A percentile compares a stretch with the other conserved stretches of the same genome.
Evolutionary conservation across 2,888 invertebrate genomes (phyloP).

Genomic region (Heliconius hortense): DNA sequence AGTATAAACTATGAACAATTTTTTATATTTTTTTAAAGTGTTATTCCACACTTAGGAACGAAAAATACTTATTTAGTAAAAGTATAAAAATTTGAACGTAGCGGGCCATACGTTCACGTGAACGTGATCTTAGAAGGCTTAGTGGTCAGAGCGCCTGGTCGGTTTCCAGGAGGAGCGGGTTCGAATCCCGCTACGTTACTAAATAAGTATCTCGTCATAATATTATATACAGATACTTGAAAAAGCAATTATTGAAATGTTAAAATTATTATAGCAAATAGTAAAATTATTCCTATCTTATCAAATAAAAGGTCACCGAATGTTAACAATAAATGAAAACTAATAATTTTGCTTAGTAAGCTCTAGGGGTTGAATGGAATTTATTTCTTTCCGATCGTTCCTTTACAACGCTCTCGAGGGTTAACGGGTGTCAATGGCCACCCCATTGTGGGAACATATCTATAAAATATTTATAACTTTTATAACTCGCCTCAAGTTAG

Average conservation of each 20-base stretch:
- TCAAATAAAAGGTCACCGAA: constrained; percentile 51
- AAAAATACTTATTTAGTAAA: too few relatives aligned
- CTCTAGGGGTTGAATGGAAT: constrained; percentile 62
- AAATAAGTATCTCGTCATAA: not conserved
- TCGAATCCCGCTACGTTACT: too few relatives aligned
- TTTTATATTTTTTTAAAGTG: too few relatives aligned
- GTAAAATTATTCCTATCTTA: constrained; percentile 45
- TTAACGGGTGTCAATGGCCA: constrained; percentile 76
- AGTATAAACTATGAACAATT: not conserved
- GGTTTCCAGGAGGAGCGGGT: too few relatives aligned
- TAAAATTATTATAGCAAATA: constrained; percentile 39
- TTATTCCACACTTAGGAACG: too few relatives aligned
- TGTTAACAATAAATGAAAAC: constrained; percentile 60
- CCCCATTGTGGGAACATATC: constrained; percentile 80
- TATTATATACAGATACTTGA: not conserved
- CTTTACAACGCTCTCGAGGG: constrained; percentile 71
- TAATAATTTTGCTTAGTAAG: constrained; percentile 71
- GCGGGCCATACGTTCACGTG: too few relatives aligned
- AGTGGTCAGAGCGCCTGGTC: too few relatives aligned
- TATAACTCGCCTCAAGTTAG: constrained; percentile 39
- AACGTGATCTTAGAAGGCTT: too few relatives aligned
- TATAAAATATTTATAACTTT: constrained; percentile 77
- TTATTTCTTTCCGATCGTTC: constrained; percentile 74
- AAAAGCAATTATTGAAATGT: constrained; percentile 19
- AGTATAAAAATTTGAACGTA: too few relatives aligned